Evolutionary conservation across 2,113 vertebrate species (phyloP), one percentile per base, ranked within the genome.

Genomic region (Ophiodon elongatus): DNA sequence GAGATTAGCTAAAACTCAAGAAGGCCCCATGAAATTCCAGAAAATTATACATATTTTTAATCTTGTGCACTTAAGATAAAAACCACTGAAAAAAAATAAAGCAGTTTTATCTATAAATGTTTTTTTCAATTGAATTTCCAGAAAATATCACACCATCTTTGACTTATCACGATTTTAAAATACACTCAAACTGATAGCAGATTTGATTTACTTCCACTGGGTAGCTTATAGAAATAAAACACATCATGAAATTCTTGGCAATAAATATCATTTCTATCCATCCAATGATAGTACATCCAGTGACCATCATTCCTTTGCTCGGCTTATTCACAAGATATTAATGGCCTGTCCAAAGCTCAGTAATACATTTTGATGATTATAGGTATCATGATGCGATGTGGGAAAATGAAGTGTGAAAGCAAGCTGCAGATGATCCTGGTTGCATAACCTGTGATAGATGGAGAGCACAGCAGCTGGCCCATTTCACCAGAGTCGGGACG

Each of bases 341-440:
- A 80, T 35, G 64, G 64, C 54, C 47, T 27, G 6, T 73, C 31
- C 68, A 45, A 56, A 66, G 68, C 66, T 71, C 69, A 35, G 33
- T 76, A 56, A 85, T 85, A 68, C 71, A 39, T 85, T 83, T 60
- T 64, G 50, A 79, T 82, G 84, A 83, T 86, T 76, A 75, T 35
- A 79, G 73, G 62, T 63, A 70, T 60, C 77, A 84, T 85, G 84
- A 80, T 82, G 83, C 21, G n/a, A 80, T 75, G 77, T 62, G 52
- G 80, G 59, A 72, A 90, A 84, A 85, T 60, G 5, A 81, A 80
- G 89, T 90, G 88, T 89, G 82, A 92, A 86, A 83, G 83, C 63
- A 81, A 57, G 75, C 84, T 72, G 81, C 17, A 31, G 69, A 31
- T 94, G 83, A 92, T 92, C 87, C 88, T 43, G 45, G 79, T 93